phyloP scores from a whole-genome alignment of 1,140 invertebrate species.

The Caenorhabditis inopinata region DNA sequence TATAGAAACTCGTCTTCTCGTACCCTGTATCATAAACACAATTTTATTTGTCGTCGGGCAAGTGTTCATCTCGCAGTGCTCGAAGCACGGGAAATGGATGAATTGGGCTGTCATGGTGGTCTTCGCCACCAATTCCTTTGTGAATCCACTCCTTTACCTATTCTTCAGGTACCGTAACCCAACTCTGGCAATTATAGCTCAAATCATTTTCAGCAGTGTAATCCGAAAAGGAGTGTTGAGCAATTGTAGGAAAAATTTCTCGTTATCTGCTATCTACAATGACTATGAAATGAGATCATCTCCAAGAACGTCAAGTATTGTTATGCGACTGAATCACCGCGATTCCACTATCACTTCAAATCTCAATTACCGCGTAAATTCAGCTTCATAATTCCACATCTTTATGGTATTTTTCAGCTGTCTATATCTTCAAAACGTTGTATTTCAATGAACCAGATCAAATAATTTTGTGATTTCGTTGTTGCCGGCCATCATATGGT shows the following conservation, averaged over 20 bases:
- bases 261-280: conserved; percentile 20
- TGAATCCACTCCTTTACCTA: conserved; percentile 52
- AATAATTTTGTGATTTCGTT: too few relatives aligned
- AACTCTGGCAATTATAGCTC: too few relatives aligned
- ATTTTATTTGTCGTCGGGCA: conserved; percentile 53
- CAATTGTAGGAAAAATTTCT: conserved; percentile 21
- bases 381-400: neutral
- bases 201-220: conserved; percentile 23
- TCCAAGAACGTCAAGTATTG: neutral
- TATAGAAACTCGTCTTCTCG: conserved; percentile 52
- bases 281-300: conserved; percentile 31
- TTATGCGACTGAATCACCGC: neutral
- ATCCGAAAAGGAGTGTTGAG: conserved; percentile 22
- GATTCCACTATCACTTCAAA: conserved; percentile 31
- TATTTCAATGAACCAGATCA: too few relatives aligned
- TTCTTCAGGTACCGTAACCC: conserved; percentile 40
- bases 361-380: neutral
- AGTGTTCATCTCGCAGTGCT: conserved; percentile 49
- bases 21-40: conserved; percentile 54
- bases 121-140: conserved; percentile 52
- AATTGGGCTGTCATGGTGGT: conserved; percentile 52
- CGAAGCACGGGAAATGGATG: conserved; percentile 52
- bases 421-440: too few relatives aligned
- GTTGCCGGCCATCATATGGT: too few relatives aligned
- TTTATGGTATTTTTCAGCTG: too few relatives aligned